A percentile compares a stretch with the other conserved stretches of the same genome.
phyloP scores from a whole-genome alignment of 2,113 vertebrate species.

The Sorex araneus region DNA sequence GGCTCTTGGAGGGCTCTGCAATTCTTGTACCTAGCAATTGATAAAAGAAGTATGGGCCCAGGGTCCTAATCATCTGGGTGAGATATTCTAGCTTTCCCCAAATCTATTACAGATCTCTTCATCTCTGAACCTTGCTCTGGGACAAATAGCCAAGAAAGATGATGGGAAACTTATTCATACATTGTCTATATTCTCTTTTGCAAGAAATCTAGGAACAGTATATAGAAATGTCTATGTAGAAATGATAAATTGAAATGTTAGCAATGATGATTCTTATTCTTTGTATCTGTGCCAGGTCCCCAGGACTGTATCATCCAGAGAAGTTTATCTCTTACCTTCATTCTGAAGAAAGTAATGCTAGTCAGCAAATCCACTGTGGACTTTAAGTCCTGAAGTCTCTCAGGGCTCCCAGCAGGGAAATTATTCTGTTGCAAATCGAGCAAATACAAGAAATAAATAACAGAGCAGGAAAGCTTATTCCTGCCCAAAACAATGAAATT shows the following conservation, averaged over 20 bases:
- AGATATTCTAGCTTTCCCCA: neutral
- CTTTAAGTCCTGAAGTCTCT: conserved; percentile 97
- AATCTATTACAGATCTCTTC: conserved; percentile 4
- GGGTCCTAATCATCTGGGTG: neutral
- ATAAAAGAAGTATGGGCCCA: conserved; percentile 33
- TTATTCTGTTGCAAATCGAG: conserved; percentile 93
- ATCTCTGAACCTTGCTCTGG: neutral
- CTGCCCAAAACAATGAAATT: conserved; percentile 59
- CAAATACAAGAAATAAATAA: conserved; percentile 76
- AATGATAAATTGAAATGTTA: neutral
- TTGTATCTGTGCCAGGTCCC: neutral
- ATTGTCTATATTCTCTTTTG: neutral
- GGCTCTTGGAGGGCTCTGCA: conserved; percentile 98
- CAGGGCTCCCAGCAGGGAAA: conserved; percentile 97
- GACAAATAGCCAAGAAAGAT: conserved; percentile 23
- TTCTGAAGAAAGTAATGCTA: conserved; percentile 99
- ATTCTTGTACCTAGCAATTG: conserved; percentile 94
- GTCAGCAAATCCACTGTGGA: conserved; percentile 99
- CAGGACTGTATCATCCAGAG: neutral
- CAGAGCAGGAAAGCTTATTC: conserved; percentile 61
- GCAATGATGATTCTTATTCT: neutral
- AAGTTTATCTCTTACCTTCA: conserved; percentile 93
- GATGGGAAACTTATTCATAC: neutral
- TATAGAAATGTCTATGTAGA: neutral
- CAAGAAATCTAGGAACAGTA: neutral